phyloP scores from a whole-genome alignment of 2,797 vertebrate species.

The Esox masquinongy region DNA sequence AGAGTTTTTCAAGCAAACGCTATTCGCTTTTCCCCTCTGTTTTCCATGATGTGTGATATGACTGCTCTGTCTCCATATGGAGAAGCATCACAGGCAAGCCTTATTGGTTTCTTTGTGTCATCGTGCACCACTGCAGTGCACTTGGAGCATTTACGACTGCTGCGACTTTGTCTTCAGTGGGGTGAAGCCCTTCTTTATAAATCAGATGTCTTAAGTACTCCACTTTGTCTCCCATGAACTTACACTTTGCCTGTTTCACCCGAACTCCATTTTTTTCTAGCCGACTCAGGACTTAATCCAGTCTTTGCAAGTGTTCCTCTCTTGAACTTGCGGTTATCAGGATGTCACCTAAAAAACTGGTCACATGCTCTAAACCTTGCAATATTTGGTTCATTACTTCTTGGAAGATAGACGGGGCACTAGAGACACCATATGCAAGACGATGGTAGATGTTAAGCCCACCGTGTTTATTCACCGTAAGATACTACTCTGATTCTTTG shows the following conservation, averaged over 20 bases:
- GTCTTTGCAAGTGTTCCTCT: constrained; percentile 15
- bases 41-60: constrained; percentile 14
- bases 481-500: constrained; percentile 3
- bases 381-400: constrained; percentile 4
- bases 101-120: constrained; percentile 7
- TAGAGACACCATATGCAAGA: constrained; percentile 17
- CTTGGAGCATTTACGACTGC: neutral
- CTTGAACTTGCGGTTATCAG: neutral
- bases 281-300: constrained; percentile 19
- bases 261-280: neutral
- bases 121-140: no score
- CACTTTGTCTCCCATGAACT: constrained; percentile 27
- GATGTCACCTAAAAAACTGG: no score
- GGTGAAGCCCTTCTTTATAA: no score
- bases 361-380: no score
- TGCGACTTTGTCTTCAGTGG: no score
- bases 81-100: neutral
- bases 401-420: constrained; percentile 22
- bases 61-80: constrained; percentile 11
- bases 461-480: constrained; percentile 21
- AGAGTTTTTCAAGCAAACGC: neutral
- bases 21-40: constrained; percentile 11
- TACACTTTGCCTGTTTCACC: constrained; percentile 11
- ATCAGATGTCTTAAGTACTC: constrained; percentile 14
- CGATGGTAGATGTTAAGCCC: constrained; percentile 10